A percentile compares a stretch with the other conserved stretches of the same genome.
phyloP scores from a whole-genome alignment of 2,797 vertebrate genomes.

The Coccyzus lansbergi region DNA sequence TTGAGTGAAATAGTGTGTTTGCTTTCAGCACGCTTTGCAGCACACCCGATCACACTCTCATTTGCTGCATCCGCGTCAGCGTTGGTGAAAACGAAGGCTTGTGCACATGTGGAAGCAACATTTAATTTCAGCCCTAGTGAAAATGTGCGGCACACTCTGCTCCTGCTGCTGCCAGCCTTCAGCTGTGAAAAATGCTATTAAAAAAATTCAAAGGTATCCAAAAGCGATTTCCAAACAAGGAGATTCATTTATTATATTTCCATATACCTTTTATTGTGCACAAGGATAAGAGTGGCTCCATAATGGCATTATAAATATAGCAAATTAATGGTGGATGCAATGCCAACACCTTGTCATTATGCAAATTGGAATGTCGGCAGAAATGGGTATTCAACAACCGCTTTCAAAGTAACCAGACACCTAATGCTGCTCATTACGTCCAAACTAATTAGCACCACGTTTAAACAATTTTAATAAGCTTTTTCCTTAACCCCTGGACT shows the following conservation, averaged over 20 bases:
- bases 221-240: conserved; percentile 47
- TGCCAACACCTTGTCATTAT: conserved; percentile 71
- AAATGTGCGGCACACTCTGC: not conserved
- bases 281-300: not conserved
- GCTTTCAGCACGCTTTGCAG: not conserved
- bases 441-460: conserved; percentile 64
- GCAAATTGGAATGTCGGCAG: conserved; percentile 62
- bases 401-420: conserved; percentile 45
- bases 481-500: conserved; percentile 28
- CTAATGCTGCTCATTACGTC: conserved; percentile 60
- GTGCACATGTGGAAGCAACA: accelerated
- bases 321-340: conserved; percentile 72
- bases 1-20: not conserved
- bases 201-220: conserved; percentile 15
- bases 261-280: conserved; percentile 24
- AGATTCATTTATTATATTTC: conserved; percentile 28
- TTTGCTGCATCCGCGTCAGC: not conserved
- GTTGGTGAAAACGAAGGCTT: not conserved
- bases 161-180: not conserved
- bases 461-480: conserved; percentile 43
- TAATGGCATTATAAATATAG: conserved; percentile 68
- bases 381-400: conserved; percentile 53
- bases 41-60: not conserved
- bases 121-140: not conserved
- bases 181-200: not conserved